These are phyloP conservation scores for Sylvilagus floridanus DNA, from an alignment of 2,797 vertebrate genomes.

Conservation along the genomic window DNA sequence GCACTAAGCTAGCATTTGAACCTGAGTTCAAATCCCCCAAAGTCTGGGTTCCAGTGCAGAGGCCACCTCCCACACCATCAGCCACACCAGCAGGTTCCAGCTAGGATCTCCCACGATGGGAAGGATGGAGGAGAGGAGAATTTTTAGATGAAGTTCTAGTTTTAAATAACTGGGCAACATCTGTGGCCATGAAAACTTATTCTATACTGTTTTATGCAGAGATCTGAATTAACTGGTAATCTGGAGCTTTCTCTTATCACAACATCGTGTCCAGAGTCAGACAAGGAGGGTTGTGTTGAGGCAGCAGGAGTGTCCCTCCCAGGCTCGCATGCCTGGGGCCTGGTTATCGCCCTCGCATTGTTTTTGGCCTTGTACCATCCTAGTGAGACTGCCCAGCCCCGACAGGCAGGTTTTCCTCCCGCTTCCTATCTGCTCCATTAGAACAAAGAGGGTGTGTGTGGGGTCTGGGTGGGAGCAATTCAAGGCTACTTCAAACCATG, in stretches of 20 bases:
- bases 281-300: conserved; percentile 65
- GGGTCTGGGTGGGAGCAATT: conserved; percentile 64
- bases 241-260: conserved; percentile 62
- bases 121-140: conserved; percentile 55
- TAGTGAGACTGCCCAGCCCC: conserved; percentile 80
- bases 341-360: conserved; percentile 77
- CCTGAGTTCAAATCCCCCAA: not conserved
- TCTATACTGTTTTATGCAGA: conserved; percentile 74
- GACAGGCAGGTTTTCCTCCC: conserved; percentile 75
- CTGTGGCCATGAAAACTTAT: conserved; percentile 77
- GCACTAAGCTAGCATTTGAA: conserved; percentile 8
- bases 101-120: not conserved
- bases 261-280: conserved; percentile 85
- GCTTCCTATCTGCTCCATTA: conserved; percentile 65
- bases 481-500: too few relatives aligned
- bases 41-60: not conserved
- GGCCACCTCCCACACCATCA: not conserved
- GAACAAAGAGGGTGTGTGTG: conserved; percentile 75
- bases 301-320: conserved; percentile 52
- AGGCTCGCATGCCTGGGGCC: not conserved
- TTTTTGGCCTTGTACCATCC: conserved; percentile 81
- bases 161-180: conserved; percentile 73
- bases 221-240: conserved; percentile 78
- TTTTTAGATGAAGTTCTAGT: conserved; percentile 68
- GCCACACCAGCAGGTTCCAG: not conserved